Evolutionary conservation across 2,113 vertebrate genomes (phyloP).

Genomic region (Lepus timidus): DNA sequence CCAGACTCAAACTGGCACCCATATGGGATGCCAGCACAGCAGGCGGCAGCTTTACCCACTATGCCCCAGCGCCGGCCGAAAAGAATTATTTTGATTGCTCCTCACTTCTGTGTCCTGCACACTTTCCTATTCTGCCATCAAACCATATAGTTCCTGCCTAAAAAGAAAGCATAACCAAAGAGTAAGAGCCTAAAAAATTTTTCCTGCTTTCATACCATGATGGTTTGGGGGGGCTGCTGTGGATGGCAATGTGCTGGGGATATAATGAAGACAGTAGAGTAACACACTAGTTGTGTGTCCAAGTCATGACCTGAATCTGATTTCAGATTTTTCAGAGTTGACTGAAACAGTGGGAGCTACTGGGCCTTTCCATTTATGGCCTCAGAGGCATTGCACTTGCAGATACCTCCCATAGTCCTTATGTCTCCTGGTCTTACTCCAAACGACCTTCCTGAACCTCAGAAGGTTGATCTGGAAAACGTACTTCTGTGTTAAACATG

Average conservation of each 20-base stretch:
- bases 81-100: no score
- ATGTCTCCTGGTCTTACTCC: no score
- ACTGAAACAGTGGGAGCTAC: neutral
- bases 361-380: neutral
- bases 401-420: neutral
- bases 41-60: no score
- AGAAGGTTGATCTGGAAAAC: neutral
- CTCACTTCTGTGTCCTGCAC: fast-evolving
- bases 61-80: no score
- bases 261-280: neutral
- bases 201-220: neutral
- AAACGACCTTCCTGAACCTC: neutral
- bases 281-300: neutral
- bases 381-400: neutral
- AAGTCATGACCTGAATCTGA: neutral
- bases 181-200: neutral
- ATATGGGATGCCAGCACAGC: no score
- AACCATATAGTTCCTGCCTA: neutral
- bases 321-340: neutral
- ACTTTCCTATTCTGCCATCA: neutral
- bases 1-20: no score
- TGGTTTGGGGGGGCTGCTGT: neutral
- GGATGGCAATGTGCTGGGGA: neutral
- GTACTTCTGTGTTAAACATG: neutral
- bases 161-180: neutral